Percentiles rank a stretch among this genome's conserved stretches.
Conservation (phyloP, 1,140 invertebrate genomes). For the Popillia japonica region DNA sequence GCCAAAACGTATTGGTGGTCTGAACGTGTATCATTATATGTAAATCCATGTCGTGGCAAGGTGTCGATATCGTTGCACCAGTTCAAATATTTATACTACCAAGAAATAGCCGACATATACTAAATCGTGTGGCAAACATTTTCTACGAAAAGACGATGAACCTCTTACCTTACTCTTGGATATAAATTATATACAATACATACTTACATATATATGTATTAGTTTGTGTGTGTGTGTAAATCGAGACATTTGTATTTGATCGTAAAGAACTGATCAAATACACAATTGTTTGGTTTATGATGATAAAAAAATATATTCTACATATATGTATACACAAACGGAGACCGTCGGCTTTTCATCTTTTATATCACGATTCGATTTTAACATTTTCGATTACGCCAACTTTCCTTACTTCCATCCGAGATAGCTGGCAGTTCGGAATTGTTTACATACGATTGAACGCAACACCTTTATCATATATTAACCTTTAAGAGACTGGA, state of each 20-base stretch:
- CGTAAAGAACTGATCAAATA: constrained; percentile 42
- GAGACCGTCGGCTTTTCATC: too few species aligned
- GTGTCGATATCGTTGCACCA: not conserved
- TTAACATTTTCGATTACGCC: not conserved
- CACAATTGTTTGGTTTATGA: constrained; percentile 31
- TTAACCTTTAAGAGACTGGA: constrained; percentile 21
- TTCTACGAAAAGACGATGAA: not conserved
- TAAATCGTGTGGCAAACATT: not conserved
- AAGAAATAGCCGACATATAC: not conserved
- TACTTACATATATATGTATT: not conserved
- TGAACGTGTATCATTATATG: not conserved
- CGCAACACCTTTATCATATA: constrained; percentile 31
- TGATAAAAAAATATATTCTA: constrained; percentile 36
- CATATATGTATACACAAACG: not conserved
- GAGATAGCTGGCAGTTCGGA: not conserved
- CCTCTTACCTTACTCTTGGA: too few species aligned
- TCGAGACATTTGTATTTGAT: not conserved
- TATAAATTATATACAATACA: too few species aligned
- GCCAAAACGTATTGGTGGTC: not conserved
- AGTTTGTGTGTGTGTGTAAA: not conserved
- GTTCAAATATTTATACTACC: constrained; percentile 11
- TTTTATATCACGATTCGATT: too few species aligned
- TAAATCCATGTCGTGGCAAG: not conserved
- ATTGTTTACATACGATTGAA: not conserved
- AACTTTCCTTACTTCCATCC: not conserved